A percentile compares a stretch with the other conserved stretches of the same genome.
Conservation (phyloP, 2,113 vertebrate genomes). For the Clarias batrachus region DNA sequence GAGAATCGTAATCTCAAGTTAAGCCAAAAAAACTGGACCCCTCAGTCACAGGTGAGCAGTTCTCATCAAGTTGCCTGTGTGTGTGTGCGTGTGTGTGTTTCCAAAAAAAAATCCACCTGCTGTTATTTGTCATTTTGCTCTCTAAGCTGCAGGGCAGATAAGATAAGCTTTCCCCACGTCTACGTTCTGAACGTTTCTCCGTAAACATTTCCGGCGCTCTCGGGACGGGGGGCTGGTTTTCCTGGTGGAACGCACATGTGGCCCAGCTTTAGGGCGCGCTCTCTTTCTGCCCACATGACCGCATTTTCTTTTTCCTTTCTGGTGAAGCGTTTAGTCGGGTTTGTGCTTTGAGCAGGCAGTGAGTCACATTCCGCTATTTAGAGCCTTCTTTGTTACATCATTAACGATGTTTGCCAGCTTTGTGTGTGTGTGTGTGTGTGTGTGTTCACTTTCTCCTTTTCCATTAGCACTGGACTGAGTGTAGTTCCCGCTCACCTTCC, state of each 20-base stretch:
- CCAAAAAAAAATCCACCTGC: slow-evolving; percentile 25
- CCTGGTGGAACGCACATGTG: not conserved
- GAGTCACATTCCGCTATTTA: slow-evolving; percentile 17
- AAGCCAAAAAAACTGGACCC: not conserved
- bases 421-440: not conserved
- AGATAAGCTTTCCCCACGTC: slow-evolving; percentile 15
- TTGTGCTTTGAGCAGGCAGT: not conserved
- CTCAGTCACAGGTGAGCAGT: slow-evolving; percentile 44
- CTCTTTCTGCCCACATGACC: not conserved
- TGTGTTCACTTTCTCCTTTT: not conserved
- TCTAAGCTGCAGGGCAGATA: not conserved
- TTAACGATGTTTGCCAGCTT: not conserved
- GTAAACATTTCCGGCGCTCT: not conserved
- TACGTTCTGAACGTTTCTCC: not conserved
- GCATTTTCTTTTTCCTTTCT: slow-evolving; percentile 8
- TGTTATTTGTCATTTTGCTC: slow-evolving; percentile 5
- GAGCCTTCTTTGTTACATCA: not conserved
- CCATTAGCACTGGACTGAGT: not conserved
- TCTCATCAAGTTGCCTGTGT: slow-evolving; percentile 36
- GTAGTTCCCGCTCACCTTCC: not conserved
- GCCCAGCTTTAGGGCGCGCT: slow-evolving; percentile 22
- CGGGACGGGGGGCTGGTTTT: not conserved
- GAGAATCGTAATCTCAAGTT: not conserved
- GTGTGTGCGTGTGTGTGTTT: not conserved
- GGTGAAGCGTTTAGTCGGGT: not conserved